Percentiles rank a stretch among this genome's conserved stretches.
phyloP scores from a whole-genome alignment of 2,113 vertebrate species.

The Poeciliopsis turrubarensis region DNA sequence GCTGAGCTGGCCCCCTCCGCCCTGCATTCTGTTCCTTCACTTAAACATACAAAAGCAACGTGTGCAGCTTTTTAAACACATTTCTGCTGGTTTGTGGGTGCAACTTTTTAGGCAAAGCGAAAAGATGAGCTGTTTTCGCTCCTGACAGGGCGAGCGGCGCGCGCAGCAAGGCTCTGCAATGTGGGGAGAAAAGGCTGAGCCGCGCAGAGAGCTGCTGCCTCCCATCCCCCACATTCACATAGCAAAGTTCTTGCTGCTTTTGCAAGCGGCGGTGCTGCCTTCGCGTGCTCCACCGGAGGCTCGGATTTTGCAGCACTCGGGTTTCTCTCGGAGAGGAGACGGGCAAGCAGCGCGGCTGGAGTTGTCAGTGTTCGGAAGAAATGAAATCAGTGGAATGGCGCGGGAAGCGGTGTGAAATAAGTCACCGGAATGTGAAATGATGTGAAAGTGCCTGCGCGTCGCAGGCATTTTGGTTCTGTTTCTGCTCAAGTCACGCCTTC shows the following conservation, averaged over 20 bases:
- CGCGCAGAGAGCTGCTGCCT: conserved; percentile 67
- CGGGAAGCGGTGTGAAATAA: not conserved
- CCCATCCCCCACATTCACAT: conserved; percentile 83
- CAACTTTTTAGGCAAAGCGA: conserved; percentile 38
- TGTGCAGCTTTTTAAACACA: conserved; percentile 43
- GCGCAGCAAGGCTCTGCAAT: conserved; percentile 73
- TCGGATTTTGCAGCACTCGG: conserved; percentile 33
- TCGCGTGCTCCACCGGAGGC: conserved; percentile 44
- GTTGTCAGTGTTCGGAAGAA: no score
- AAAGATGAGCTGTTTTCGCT: conserved; percentile 38
- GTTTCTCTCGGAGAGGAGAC: conserved; percentile 5
- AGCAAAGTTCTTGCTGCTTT: conserved; percentile 84
- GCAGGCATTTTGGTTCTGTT: not conserved
- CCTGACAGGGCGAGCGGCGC: conserved; percentile 54
- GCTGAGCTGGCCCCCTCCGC: conserved; percentile 70
- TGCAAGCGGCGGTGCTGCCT: conserved; percentile 76
- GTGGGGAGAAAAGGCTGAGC: conserved; percentile 71
- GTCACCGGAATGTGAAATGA: not conserved
- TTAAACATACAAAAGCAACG: conserved; percentile 51
- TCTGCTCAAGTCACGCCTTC: not conserved
- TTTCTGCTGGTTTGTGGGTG: conserved; percentile 39
- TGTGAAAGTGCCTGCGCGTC: no score
- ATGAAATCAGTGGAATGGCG: no score
- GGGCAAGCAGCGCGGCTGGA: not conserved
- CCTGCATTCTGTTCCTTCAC: conserved; percentile 60